Evolutionary conservation across 2,888 invertebrate species (phyloP).

Genomic region (Lycocerus yunnanus): DNA sequence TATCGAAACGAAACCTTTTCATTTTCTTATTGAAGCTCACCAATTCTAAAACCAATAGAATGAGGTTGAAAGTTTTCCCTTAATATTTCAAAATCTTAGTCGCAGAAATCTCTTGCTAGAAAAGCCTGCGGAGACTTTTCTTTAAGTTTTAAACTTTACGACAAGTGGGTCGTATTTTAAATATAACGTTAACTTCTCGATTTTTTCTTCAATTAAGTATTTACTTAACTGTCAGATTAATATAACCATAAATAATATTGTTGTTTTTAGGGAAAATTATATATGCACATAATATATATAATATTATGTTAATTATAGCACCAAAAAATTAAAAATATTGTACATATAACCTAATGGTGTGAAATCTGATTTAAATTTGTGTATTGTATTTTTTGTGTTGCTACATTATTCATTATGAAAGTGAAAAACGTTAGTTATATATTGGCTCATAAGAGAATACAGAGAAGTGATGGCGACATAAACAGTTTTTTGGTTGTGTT

Average conservation of each 20-base stretch:
- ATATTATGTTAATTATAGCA: too few relatives aligned
- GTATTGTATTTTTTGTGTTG: neutral
- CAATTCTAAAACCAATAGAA: conserved; percentile 9
- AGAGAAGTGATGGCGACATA: neutral
- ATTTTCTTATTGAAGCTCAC: conserved; percentile 1
- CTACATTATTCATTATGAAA: neutral
- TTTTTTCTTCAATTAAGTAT: neutral
- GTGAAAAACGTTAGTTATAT: neutral
- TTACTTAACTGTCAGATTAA: neutral
- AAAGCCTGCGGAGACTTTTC: conserved; percentile 4
- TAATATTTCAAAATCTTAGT: conserved; percentile 15
- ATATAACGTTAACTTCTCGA: neutral
- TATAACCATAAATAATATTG: neutral
- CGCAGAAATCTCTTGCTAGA: neutral
- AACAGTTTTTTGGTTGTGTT: neutral
- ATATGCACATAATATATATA: too few relatives aligned
- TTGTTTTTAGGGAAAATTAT: too few relatives aligned
- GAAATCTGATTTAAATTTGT: neutral
- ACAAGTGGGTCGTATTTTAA: neutral
- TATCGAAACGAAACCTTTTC: neutral
- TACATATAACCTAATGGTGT: too few relatives aligned
- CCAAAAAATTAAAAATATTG: too few relatives aligned
- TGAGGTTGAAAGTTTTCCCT: neutral
- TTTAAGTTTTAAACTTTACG: conserved; percentile 8
- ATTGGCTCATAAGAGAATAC: neutral